Percentiles rank a stretch among this genome's conserved stretches.
phyloP scores from a whole-genome alignment of 2,113 vertebrate genomes.

The Zootoca vivipara region DNA sequence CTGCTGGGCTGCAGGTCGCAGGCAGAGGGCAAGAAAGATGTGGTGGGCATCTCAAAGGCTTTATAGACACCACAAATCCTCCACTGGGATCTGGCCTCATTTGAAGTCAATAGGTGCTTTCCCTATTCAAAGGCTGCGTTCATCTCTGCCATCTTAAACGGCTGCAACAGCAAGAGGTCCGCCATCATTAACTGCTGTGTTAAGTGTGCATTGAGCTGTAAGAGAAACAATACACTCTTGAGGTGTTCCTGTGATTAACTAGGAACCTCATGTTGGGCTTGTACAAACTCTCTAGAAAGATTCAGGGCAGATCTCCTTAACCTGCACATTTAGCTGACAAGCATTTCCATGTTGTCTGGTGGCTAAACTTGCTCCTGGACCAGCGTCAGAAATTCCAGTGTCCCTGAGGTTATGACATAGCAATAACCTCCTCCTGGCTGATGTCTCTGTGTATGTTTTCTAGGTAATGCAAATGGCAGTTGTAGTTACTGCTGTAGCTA shows the following conservation, averaged over 20 bases:
- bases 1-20: neutral
- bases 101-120: neutral
- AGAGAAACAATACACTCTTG: neutral
- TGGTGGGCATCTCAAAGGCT: slow-evolving; percentile 33
- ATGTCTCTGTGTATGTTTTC: neutral
- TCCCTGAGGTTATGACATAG: neutral
- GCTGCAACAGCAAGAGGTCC: neutral
- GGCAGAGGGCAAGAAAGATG: slow-evolving; percentile 9
- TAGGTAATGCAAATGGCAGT: neutral
- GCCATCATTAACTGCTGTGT: neutral
- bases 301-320: neutral
- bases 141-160: neutral
- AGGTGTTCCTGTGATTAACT: neutral
- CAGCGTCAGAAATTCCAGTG: neutral
- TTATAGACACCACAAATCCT: fast-evolving
- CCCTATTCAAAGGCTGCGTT: neutral
- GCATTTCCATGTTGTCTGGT: neutral
- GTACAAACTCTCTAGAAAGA: neutral
- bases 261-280: neutral
- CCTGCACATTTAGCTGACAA: neutral
- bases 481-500: neutral
- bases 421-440: neutral
- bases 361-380: neutral
- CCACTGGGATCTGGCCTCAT: slow-evolving; percentile 19
- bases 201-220: neutral